phyloP scores from a whole-genome alignment of 2,113 vertebrate genomes.

The Nanger granti region DNA sequence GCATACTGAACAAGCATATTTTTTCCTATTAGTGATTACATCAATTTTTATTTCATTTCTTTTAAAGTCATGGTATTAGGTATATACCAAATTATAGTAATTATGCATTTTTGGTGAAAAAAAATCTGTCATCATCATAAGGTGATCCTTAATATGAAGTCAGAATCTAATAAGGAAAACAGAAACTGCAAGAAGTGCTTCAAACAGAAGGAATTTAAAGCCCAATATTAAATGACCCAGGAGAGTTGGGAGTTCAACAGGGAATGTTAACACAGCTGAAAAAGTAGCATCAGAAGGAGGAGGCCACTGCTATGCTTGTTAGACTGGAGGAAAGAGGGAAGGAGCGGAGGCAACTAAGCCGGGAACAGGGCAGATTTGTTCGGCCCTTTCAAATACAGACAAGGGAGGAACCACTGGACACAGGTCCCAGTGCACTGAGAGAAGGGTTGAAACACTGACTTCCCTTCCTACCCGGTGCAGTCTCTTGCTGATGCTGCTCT shows the following conservation, averaged over 20 bases:
- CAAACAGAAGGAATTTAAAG: not conserved
- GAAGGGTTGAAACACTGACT: not conserved
- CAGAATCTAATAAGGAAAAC: not conserved
- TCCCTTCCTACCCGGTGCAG: not conserved
- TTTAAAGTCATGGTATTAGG: not conserved
- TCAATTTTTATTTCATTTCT: not conserved
- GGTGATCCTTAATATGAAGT: not conserved
- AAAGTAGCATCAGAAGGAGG: not conserved
- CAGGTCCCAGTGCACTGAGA: not conserved
- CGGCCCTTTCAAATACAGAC: not conserved
- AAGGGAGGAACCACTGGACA: no score
- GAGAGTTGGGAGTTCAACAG: not conserved
- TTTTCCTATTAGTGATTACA: not conserved
- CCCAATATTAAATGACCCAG: not conserved
- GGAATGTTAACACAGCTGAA: not conserved
- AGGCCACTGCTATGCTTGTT: not conserved
- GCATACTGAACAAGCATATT: not conserved
- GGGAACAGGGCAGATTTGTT: not conserved
- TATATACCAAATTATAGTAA: not conserved
- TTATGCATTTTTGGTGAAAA: not conserved
- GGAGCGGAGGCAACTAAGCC: not conserved
- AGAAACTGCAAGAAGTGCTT: not conserved
- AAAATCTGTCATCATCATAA: not conserved
- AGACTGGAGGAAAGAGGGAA: no score
- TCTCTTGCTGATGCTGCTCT: not conserved